These are phyloP conservation scores for Chroicocephalus ridibundus DNA, from an alignment of 2,113 vertebrate species.

Conservation along the genomic window DNA sequence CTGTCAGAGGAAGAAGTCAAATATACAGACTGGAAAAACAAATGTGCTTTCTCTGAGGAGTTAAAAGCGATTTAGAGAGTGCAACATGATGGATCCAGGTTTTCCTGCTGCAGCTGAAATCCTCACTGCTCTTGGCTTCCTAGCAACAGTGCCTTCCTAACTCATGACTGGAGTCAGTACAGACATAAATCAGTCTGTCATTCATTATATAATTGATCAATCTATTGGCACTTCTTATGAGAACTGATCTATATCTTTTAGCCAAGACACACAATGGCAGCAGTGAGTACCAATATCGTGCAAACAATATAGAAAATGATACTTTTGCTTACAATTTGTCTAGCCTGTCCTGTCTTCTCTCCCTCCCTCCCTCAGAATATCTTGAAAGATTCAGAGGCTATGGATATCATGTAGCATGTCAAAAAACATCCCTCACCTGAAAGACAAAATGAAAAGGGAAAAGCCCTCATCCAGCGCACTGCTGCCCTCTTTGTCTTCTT, in stretches of 20 bases:
- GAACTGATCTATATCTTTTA: not conserved
- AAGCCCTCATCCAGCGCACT: accelerated
- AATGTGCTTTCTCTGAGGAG: not conserved
- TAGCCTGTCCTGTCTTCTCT: not conserved
- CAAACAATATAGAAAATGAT: not conserved
- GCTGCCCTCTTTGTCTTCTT: not conserved
- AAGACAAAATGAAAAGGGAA: not conserved
- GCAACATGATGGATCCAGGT: not conserved
- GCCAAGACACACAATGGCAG: not conserved
- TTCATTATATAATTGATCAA: not conserved
- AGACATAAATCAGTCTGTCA: not conserved
- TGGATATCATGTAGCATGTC: not conserved
- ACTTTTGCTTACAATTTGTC: not conserved
- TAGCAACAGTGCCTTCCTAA: conserved; percentile 39
- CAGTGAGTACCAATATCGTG: not conserved
- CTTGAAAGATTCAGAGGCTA: not conserved
- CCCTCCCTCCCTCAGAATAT: not conserved
- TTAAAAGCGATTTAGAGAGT: not conserved
- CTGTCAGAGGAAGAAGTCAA: not conserved
- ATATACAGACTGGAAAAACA: not conserved
- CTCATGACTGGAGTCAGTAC: not conserved
- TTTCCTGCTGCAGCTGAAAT: conserved; percentile 3
- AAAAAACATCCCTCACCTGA: not conserved
- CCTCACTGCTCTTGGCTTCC: conserved; percentile 23
- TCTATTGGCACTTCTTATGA: not conserved